Base-by-base conservation (phyloP, 2,888 invertebrate species). In the Lasioglossum figueresi region DNA sequence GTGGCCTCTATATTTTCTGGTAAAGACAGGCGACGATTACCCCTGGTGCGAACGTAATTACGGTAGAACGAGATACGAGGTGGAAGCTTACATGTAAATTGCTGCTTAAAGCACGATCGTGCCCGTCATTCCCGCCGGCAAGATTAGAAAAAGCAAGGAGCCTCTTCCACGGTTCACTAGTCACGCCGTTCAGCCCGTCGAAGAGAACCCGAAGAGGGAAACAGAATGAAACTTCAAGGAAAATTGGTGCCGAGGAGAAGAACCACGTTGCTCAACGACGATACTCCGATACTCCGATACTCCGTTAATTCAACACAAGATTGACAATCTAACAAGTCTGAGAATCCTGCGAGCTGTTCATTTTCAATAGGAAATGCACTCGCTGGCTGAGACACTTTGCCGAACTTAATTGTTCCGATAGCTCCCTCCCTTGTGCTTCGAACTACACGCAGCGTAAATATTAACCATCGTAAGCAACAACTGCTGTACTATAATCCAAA, bases 71-170 rank as follows among this genome's bases (percentile, higher is more conserved):
- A 88, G 88, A 82, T 78, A 80, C 87, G 82, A 74, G 86, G 83
- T 88, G 88, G 91, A 85, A 89, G 88, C 91, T 90, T 92, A 92
- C 94, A 94, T 94, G 94, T 92, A 94, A 94, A 94, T 94, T 94
- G 94, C 93, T 93, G 92, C 92, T 94, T 94, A 94, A 93, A 93
- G 92, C 90, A 85, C 91, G 88, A 91, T 91, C 91, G 87, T 82
- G 88, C 84, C 88, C 88, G 90, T 88, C 92, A 90, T 91, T 91
- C 91, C 89, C 86, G 87, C 76, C 80, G 78, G 87, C 89, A 86
- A 91, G 91, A 93, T 93, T 93, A 93, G 91, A 93, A 92, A 90
- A 91, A 91, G 90, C 87, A 87, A 85, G 87, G 85, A 88, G 84
- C 82, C 89, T 87, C 85, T 88, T 87, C 87, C 89, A 79, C 85